A percentile compares a stretch with the other conserved stretches of the same genome.
Conservation (phyloP, 1,140 invertebrate species). For the Drosophila sechellia region DNA sequence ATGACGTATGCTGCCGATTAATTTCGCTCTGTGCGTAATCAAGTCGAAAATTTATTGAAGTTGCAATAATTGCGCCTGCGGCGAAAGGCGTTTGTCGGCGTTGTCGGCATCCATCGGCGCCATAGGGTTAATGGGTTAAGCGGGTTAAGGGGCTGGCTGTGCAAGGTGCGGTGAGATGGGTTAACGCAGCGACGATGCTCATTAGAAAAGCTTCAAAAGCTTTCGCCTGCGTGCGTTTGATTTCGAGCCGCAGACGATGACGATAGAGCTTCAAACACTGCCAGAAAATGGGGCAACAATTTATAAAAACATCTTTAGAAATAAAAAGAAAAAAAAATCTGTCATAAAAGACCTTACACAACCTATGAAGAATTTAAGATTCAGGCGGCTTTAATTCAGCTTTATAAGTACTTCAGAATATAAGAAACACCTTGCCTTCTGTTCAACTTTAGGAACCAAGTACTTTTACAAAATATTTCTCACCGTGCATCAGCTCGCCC, state of each 20-base stretch:
- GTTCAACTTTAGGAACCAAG: no score
- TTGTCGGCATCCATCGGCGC: slow-evolving; percentile 6
- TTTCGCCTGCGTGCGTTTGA: slow-evolving; percentile 69
- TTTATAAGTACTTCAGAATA: no score
- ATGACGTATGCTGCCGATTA: slow-evolving; percentile 78
- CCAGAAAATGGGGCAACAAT: neutral
- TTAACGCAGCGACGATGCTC: slow-evolving; percentile 46
- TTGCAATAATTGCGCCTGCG: slow-evolving; percentile 77
- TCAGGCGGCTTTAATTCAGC: no score
- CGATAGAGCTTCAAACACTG: slow-evolving; percentile 32
- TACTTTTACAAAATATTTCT: neutral
- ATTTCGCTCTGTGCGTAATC: slow-evolving; percentile 79
- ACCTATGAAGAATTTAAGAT: no score
- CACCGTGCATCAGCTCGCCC: slow-evolving; percentile 6
- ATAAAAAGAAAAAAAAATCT: neutral
- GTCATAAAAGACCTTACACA: neutral
- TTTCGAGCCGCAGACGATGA: slow-evolving; percentile 49
- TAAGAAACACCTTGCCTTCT: no score
- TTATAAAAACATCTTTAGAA: neutral
- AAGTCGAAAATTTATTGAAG: slow-evolving; percentile 81
- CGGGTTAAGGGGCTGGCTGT: neutral
- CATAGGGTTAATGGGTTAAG: neutral
- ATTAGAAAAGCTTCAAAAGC: slow-evolving; percentile 67
- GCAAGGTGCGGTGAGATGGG: neutral
- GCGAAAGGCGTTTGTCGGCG: slow-evolving; percentile 4